Base-by-base conservation (phyloP, 2,888 invertebrate species). In the Drosophila glabriapex region DNA sequence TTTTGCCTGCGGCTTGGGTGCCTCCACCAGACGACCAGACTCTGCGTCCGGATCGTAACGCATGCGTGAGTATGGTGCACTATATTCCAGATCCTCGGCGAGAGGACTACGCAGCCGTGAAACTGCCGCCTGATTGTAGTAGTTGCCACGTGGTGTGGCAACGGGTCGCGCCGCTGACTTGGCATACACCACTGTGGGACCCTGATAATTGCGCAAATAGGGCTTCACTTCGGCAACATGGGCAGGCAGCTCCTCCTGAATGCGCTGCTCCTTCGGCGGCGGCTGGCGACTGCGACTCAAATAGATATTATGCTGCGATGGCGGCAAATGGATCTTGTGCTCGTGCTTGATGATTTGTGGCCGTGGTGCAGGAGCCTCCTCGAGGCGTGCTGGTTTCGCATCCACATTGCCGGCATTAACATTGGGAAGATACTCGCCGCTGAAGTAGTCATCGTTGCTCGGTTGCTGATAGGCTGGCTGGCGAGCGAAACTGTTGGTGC, bases 221-320 rank as follows among this genome's bases (percentile, higher is more conserved):
- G 91, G 88, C 31, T 87, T 91, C 19, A 92, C 53, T 55, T 92
- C 92, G 12, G 78, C 71, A 4, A 91, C 92, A 50, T 83, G 83
- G 14, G 92, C 91, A 6, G 89, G 77, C 58, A 77, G 70, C 37
- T 82, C 90, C 58, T 74, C 75, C 22, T 70, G 64, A 39, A 76
- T 78, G 25, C 75, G 71, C 12, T 64, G 70, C 49, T 83, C 76
- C 65, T 79, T 73, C 1, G 81, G 72, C n/a, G 79, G 65, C 19
- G 82, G 39, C 61, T 75, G 89, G 28, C 67, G 72, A 55, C 62
- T 78, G 64, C 70, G 80, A 4, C 83, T 83, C 50, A 93, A 59
- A 25, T 91, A 92, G 4, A 93, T 92, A 19, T 91, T 92, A 54
- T 93, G 93, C 67, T 92, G 92, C 0, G 91, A 82, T 12, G 92